Conservation (phyloP, 2,888 invertebrate genomes). For the Tuta absoluta region DNA sequence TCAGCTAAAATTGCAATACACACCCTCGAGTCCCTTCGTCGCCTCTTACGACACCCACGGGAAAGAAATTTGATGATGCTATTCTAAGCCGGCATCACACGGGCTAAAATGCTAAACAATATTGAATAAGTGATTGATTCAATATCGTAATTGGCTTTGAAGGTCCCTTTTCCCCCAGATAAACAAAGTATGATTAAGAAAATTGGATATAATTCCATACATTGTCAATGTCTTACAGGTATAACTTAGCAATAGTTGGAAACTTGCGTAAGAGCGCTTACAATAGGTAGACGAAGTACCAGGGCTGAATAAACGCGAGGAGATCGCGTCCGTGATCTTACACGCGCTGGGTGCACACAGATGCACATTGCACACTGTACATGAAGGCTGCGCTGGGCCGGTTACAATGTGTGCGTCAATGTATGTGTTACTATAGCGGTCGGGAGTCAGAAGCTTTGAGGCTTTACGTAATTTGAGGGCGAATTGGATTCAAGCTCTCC, state of each 20-base stretch:
- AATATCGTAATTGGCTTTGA: constrained; percentile 25
- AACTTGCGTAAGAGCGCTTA: constrained; percentile 45
- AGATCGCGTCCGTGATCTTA: constrained; percentile 61
- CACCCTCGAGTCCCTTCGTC: no score
- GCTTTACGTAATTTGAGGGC: constrained; percentile 73
- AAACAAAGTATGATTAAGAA: constrained; percentile 20
- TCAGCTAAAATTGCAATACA: no score
- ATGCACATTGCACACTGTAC: constrained; percentile 46
- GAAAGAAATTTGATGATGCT: no score
- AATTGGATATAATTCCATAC: constrained; percentile 17
- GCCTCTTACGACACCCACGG: no score
- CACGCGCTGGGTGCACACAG: constrained; percentile 52
- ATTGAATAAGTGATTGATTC: background rate
- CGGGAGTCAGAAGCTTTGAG: constrained; percentile 64
- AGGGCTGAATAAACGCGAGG: constrained; percentile 55
- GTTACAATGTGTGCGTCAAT: constrained; percentile 58
- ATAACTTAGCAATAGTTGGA: constrained; percentile 26
- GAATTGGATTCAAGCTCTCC: constrained; percentile 63
- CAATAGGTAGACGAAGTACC: constrained; percentile 55
- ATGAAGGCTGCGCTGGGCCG: constrained; percentile 61
- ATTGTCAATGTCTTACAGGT: background rate
- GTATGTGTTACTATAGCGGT: constrained; percentile 45
- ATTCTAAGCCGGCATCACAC: no score
- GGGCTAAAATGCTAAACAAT: no score
- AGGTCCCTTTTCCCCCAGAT: constrained; percentile 13